Evolutionary conservation across 2,888 invertebrate species (phyloP).

Genomic region (Aporophyla lueneburgensis): DNA sequence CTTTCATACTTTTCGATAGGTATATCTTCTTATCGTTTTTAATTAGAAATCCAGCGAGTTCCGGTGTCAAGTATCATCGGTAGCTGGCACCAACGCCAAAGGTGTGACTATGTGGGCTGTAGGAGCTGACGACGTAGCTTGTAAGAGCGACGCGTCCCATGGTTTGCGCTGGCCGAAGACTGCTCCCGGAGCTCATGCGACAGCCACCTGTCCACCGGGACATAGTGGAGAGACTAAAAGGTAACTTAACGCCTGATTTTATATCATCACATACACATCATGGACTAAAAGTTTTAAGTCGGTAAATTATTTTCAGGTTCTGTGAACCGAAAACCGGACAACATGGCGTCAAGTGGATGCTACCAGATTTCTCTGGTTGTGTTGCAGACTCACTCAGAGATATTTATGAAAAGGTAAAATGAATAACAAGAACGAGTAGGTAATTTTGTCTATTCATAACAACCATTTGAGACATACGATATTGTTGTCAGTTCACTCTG

Average conservation of each 20-base stretch:
- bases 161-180: slow-evolving; percentile 92
- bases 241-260: slow-evolving; percentile 63
- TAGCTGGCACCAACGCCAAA: slow-evolving; percentile 87
- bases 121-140: slow-evolving; percentile 90
- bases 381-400: slow-evolving; percentile 92
- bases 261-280: background rate
- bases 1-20: background rate
- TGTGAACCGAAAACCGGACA: slow-evolving; percentile 87
- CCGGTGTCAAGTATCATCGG: slow-evolving; percentile 93
- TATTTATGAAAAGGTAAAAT: slow-evolving; percentile 91
- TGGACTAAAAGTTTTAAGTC: background rate
- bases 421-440: background rate
- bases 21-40: background rate
- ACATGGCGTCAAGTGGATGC: slow-evolving; percentile 93
- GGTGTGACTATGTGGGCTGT: slow-evolving; percentile 92
- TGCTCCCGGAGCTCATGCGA: slow-evolving; percentile 93
- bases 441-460: background rate
- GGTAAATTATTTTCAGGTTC: slow-evolving; percentile 75
- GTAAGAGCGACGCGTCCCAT: slow-evolving; percentile 89
- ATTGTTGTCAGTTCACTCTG: slow-evolving; percentile 77
- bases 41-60: slow-evolving; percentile 94
- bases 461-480: background rate
- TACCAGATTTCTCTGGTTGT: slow-evolving; percentile 94
- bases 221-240: slow-evolving; percentile 86
- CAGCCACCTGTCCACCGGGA: slow-evolving; percentile 88